Conservation (phyloP, 2,113 vertebrate species). For the Takifugu bimaculatus region DNA sequence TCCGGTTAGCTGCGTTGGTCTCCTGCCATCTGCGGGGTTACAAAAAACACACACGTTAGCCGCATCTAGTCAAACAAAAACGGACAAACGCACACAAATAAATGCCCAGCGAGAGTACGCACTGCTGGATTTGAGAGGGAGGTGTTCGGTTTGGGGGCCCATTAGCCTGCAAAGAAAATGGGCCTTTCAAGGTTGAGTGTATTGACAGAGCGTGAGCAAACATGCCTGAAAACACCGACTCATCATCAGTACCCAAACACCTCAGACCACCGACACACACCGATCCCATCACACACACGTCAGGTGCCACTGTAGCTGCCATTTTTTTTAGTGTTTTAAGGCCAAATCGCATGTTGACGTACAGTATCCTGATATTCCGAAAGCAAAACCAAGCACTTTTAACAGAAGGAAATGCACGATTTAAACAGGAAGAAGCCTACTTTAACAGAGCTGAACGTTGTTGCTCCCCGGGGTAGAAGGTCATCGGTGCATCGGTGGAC, state of each 20-base stretch:
- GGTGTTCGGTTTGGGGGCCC: constrained; percentile 50
- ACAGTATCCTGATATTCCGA: too few relatives aligned
- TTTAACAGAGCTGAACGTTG: background rate
- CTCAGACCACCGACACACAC: constrained; percentile 20
- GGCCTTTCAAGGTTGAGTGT: constrained; percentile 71
- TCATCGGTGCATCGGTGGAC: constrained; percentile 23
- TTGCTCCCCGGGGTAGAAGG: constrained; percentile 25
- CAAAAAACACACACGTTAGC: constrained; percentile 11
- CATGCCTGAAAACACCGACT: constrained; percentile 51
- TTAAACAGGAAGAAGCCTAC: too few relatives aligned
- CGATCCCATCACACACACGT: constrained; percentile 6
- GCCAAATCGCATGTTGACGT: too few relatives aligned
- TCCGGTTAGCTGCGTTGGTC: constrained; percentile 44
- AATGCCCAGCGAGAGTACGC: constrained; percentile 11
- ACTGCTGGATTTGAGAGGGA: constrained; percentile 32
- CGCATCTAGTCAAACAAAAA: constrained; percentile 23
- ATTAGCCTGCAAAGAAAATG: constrained; percentile 65
- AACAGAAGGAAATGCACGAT: too few relatives aligned
- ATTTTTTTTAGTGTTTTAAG: too few relatives aligned
- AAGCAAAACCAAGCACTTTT: too few relatives aligned
- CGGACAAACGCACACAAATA: constrained; percentile 32
- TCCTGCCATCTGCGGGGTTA: constrained; percentile 62
- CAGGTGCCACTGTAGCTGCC: constrained; percentile 33
- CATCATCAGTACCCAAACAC: constrained; percentile 37
- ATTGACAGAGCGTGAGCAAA: constrained; percentile 66